Percentiles rank a stretch among this genome's conserved stretches.
Evolutionary conservation across 2,113 vertebrate genomes (phyloP).

Genomic region (Scopus umbretta): DNA sequence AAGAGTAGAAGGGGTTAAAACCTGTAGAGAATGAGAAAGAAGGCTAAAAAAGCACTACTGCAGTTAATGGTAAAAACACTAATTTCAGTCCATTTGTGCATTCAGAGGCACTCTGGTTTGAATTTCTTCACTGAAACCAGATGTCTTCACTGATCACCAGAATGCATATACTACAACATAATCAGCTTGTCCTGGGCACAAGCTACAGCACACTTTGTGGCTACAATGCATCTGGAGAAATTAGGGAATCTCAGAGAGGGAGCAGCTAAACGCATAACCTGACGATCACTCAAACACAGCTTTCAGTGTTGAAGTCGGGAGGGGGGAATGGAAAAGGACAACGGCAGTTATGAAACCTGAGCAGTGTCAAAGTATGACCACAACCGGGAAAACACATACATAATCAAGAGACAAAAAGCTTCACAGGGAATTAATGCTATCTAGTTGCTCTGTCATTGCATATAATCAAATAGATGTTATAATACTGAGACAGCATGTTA

Average conservation of each 20-base stretch:
- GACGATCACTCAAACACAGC: neutral
- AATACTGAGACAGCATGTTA: neutral
- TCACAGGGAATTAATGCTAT: neutral
- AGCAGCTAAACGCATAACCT: neutral
- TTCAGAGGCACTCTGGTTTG: neutral
- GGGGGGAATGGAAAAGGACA: neutral
- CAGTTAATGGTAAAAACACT: neutral
- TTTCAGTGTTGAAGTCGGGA: accelerated
- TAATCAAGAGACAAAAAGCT: neutral
- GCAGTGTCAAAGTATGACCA: neutral
- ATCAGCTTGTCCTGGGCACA: neutral
- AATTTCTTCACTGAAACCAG: neutral
- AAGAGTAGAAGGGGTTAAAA: neutral
- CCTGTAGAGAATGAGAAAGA: neutral
- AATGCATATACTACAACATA: neutral
- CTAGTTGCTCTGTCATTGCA: neutral
- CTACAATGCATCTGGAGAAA: neutral
- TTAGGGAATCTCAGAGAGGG: neutral
- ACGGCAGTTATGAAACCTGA: neutral
- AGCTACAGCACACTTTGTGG: neutral
- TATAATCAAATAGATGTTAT: neutral
- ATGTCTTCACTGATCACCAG: neutral
- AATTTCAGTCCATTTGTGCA: neutral
- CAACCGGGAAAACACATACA: neutral
- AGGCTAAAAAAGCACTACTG: neutral